phyloP scores from a whole-genome alignment of 1,140 invertebrate species.

The Papilio glaucus region DNA sequence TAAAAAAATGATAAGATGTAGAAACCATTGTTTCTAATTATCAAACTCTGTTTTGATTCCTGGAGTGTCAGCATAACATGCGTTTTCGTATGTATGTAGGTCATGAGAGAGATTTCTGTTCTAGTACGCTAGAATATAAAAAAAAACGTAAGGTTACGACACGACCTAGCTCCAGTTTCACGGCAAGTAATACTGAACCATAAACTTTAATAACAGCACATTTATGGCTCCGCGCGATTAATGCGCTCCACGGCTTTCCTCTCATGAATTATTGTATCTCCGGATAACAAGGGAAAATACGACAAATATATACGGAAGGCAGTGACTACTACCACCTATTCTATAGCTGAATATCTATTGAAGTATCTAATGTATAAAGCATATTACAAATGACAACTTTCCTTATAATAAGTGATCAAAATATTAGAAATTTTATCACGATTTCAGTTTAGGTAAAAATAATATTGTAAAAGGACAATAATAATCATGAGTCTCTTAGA shows the following conservation, averaged over 20 bases:
- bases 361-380: too few species aligned
- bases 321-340: too few species aligned
- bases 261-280: neutral
- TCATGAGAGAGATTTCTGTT: slow-evolving; percentile 45
- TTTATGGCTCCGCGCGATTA: slow-evolving; percentile 38
- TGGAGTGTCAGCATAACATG: neutral
- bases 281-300: neutral
- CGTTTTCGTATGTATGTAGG: slow-evolving; percentile 49
- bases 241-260: slow-evolving; percentile 6
- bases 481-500: too few species aligned
- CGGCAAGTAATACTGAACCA: slow-evolving; percentile 32
- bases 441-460: too few species aligned
- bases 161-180: slow-evolving; percentile 62
- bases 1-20: too few species aligned
- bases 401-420: too few species aligned
- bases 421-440: too few species aligned
- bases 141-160: slow-evolving; percentile 52
- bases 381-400: too few species aligned
- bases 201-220: slow-evolving; percentile 44
- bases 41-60: neutral
- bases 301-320: too few species aligned
- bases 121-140: slow-evolving; percentile 39
- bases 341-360: too few species aligned
- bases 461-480: too few species aligned
- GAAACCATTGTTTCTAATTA: too few species aligned